Evolutionary conservation across 2,888 invertebrate genomes (phyloP), one percentile per base, ranked within the genome.

Genomic region (Rhingia rostrata): DNA sequence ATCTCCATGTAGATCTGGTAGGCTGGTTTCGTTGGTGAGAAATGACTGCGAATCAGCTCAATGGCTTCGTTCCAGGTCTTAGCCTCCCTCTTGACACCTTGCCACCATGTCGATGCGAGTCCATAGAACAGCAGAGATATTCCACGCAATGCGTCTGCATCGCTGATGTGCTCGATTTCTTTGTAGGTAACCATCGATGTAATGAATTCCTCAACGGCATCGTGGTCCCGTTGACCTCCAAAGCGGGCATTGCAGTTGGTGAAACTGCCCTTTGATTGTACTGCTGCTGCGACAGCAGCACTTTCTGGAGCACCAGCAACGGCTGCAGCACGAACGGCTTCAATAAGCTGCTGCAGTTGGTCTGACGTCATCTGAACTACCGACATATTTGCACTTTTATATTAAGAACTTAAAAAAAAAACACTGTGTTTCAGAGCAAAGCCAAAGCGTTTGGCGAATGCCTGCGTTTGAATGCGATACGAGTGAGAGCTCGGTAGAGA

Each of bases 1-100:
- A 90, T 88, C 87, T 91, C 91, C 88, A 90, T 88, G 83, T 91
- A 90, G 39, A 90, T 88, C 86, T 91, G 90, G 58, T 90, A 91
- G 10, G 89, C 84, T 12, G 90, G 90, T 70, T 90, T 91, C 0
- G 88, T 87, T 54, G 90, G 90, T 43, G 90, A 90, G 67, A 90
- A 90, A 79, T 91, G 90, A 39, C 89, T 90, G 2, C 90, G 89
- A 41, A 90, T 88, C 10, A 90, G 87, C 1, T 49, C 87, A 54
- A 90, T 87, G 39, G 87, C 90, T 12, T 90, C 90, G 6, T 86
- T 86, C 90, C 90, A 91, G 12, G 88, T 88, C 53, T 88, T 88
- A 6, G 90, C 90, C 84, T 90, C 91, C 70, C 89, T 88, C 32
- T 89, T 88, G 0, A 91, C 89, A 61, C 90, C 90, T 86, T 90